These are phyloP conservation scores for Artibeus lituratus DNA, from an alignment of 2,797 vertebrate genomes.

Conservation along the genomic window DNA sequence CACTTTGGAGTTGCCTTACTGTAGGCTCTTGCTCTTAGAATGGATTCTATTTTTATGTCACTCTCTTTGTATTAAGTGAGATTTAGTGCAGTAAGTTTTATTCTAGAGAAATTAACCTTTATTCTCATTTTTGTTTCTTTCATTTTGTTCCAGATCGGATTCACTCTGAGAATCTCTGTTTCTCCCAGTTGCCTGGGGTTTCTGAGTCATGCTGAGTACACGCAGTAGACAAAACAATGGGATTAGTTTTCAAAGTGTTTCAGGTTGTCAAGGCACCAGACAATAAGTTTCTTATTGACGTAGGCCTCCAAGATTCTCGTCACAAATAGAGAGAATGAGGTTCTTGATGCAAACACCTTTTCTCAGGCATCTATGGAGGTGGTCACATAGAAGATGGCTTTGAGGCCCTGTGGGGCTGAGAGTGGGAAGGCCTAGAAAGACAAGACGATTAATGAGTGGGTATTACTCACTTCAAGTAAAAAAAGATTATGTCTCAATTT, in stretches of 20 bases:
- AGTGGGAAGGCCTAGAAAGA: neutral
- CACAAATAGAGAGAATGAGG: neutral
- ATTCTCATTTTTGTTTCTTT: neutral
- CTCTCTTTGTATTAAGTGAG: neutral
- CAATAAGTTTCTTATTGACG: neutral
- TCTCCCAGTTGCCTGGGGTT: neutral
- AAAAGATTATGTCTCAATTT: neutral
- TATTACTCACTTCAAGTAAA: neutral
- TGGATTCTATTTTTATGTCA: rapidly evolving
- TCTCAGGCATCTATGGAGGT: rapidly evolving
- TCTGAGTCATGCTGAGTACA: neutral
- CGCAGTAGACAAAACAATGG: neutral
- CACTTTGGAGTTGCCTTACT: rapidly evolving
- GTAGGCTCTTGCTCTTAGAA: neutral
- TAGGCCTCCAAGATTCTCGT: neutral
- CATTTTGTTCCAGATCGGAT: neutral
- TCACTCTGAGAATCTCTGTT: neutral
- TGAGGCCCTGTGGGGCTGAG: neutral
- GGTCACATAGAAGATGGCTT: too few relatives aligned
- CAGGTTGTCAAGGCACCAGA: neutral
- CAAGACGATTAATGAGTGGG: neutral
- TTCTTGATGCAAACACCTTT: rapidly evolving
- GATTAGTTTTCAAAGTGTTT: neutral
- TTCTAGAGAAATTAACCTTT: neutral
- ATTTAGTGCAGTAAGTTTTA: neutral